Base-by-base conservation (phyloP, 1,140 invertebrate species). In the Aleiodes sp. region DNA sequence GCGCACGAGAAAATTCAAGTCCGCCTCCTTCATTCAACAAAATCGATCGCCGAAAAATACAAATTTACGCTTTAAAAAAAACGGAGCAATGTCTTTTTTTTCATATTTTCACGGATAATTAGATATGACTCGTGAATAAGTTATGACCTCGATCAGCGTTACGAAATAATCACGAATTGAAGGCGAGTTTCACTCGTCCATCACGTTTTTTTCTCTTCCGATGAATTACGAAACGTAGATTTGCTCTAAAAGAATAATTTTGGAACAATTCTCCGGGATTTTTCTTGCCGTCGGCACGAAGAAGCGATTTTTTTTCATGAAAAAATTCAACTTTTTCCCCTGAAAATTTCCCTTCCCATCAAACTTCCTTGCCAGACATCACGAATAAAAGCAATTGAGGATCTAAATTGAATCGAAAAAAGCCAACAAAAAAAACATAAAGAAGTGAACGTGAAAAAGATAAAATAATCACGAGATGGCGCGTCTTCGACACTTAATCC, bases 111-210 rank as follows among this genome's bases (percentile, higher is more conserved):
- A 59, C 12, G 9, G 28, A 14, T n/a, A 31, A 59, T 59, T 59
- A 31, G 31, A 41, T 56, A 16, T 33, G 21, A 33, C 43, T 65
- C 61, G 39, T 57, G 68, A 43, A 70, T 39, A 39, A 64, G 35
- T 60, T 37, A n/a, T 66, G 37, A 72, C 65, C 56, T 61, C 65
- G 61, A 62, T 65, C 62, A 70, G 43, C 41, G 43, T 73, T 73
- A 73, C 67, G 71, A 73, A 73, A 73, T 73, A 73, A 73, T 65
- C 29, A 29, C 41, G 65, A 56, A 43, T 43, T 60, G 31, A 43
- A 46, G 64, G 37, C 19, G 21, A 26, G 33, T 72, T 64, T 68
- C n/a, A 19, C 57, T 65, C 31, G n/a, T 65, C 12, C 19, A 41
- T 28, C 21, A 59, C 12, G 10, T 57, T 56, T 57, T 24, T 35